Evolutionary conservation across 2,888 invertebrate species (phyloP), one percentile per base, ranked within the genome.

Genomic region (Orthosia gothica): DNA sequence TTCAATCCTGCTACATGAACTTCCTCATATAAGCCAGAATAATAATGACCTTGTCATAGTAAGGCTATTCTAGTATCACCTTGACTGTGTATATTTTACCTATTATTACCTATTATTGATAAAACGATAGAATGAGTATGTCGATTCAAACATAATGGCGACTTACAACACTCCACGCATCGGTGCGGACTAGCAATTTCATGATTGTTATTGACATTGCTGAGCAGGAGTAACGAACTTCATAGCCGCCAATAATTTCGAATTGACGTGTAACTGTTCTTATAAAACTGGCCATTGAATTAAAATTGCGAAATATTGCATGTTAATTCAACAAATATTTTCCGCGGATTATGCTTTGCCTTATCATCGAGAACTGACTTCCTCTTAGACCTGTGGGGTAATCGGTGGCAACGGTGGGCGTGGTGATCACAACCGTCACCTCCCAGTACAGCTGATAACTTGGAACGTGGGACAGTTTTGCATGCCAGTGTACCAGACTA

Each of bases 391-490:
- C 40, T 52, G 74, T 70, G 64, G 47, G 65, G 70, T 69, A 75
- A 85, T 74, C 79, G 68, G 40, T 74, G 61, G 61, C 49, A 62
- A 65, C 63, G 64, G 79, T 81, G 70, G 77, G 83, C 75, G 76
- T 86, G 83, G 79, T 85, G 79, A 80, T 83, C 77, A 81, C 58
- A 63, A 32, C 59, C 59, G 74, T 50, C 70, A 65, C 72, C 84
- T 84, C 77, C 83, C 70, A 79, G 76, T 62, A 26, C 70, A 72
- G 76, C 74, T 87, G 79, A 81, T 84, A 87, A 79, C 84, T 79
- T 81, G 26, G 68, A 74, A 59, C 70, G 74, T 62, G 69, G 50
- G 59, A 66, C 54, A 72, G 52, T 64, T 50, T 32, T 45, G 55
- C 68, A 73, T 65, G 45, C 23, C 40, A 62, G 20, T 67, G 71